Base-by-base conservation (phyloP, 2,113 vertebrate genomes). In the Thalassarche chlororhynchos region DNA sequence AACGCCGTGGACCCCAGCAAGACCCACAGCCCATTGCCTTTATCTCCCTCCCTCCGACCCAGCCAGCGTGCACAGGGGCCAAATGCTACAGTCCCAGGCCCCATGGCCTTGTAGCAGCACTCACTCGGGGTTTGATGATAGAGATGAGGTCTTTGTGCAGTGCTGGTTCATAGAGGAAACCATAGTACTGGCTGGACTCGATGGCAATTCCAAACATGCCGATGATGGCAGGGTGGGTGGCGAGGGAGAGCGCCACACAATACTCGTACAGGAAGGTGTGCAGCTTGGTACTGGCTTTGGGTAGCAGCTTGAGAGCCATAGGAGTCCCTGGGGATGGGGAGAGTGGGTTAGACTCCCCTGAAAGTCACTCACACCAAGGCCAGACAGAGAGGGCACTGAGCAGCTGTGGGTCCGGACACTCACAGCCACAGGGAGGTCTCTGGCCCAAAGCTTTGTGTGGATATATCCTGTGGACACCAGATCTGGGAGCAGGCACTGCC, bases 221-320 rank as follows among this genome's bases (percentile, higher is more conserved):
- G 10, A 99, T 98, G 38, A 99, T 99, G 94, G 98, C 99, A 3
- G 99, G 98, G 58, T 99, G 99, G 25, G 97, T 69, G 64, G 99
- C 99, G 2, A 99, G 98, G 10, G 99, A 98, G 60, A 99, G 98
- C 2, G 99, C 99, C 95, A 99, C 98, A 11, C 99, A 99, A 80
- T 99, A 99, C 89, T 99, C 99, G 12, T 99, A 98, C 66, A 99
- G 98, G 97, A 99, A 99, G n/a, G 98, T 98, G 17, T 99, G 99
- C 80, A 99, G 98, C 91, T 99, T 98, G 6, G 99, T 99, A 8
- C 98, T 99, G 44, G 98, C 93, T 98, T 99, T 99, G 9, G 99
- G 99, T 70, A 99, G 98, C 79, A 99, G 98, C 91, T 99, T 99
- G 96, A 99, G 98, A 13, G 99, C 99, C 99, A 99, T 99, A 23